These are phyloP conservation scores for Drosophila pegasa DNA, from an alignment of 2,888 invertebrate species.

Conservation along the genomic window DNA sequence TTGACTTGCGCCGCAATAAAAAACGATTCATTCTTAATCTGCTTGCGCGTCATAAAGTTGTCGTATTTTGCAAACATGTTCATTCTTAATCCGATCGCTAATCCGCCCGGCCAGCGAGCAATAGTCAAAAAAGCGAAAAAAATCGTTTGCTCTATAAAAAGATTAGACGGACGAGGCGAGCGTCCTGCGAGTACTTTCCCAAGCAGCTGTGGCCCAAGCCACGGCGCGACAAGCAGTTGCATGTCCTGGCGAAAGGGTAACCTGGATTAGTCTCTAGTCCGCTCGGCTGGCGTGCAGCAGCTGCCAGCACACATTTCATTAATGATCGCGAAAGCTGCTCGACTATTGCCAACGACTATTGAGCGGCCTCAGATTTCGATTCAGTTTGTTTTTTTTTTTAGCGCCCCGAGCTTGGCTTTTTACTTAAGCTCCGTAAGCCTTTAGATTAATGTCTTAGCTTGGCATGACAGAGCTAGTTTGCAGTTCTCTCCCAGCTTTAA, in stretches of 20 bases:
- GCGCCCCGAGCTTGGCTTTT: constrained; percentile 27
- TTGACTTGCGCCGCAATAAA: constrained; percentile 73
- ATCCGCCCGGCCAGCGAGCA: constrained; percentile 46
- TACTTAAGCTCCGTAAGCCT: constrained; percentile 45
- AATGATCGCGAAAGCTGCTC: constrained; percentile 51
- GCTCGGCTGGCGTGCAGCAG: constrained; percentile 34
- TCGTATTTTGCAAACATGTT: constrained; percentile 74
- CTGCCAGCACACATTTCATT: constrained; percentile 60
- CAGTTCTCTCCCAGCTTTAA: constrained; percentile 19
- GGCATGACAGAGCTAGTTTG: constrained; percentile 41
- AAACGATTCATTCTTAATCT: constrained; percentile 81
- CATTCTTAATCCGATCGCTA: constrained; percentile 75
- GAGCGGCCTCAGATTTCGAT: neutral
- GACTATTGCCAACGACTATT: neutral
- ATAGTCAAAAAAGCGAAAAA: constrained; percentile 25
- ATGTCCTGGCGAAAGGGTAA: constrained; percentile 64
- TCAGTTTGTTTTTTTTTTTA: constrained; percentile 11
- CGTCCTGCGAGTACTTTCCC: constrained; percentile 68
- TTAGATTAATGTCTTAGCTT: constrained; percentile 35
- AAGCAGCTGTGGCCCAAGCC: constrained; percentile 61
- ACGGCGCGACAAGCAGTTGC: constrained; percentile 32
- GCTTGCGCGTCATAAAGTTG: constrained; percentile 52
- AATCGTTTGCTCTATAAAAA: constrained; percentile 60
- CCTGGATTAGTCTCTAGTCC: constrained; percentile 37
- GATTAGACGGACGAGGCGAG: constrained; percentile 57